A percentile compares a stretch with the other conserved stretches of the same genome.
Conservation (phyloP, 2,113 vertebrate species). For the Platysteira castanea region DNA sequence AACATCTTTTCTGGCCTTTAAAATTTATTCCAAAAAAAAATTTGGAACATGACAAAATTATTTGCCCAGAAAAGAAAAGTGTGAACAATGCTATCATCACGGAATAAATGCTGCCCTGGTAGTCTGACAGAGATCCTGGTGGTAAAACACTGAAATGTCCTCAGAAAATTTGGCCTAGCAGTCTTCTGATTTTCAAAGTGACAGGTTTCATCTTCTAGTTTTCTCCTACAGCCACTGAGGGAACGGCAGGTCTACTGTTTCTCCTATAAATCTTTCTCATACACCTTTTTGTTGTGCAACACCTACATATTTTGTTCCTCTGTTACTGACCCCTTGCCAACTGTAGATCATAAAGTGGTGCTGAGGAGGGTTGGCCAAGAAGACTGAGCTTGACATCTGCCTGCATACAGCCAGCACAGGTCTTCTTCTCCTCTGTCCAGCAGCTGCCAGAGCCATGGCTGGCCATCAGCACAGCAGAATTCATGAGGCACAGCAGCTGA, state of each 20-base stretch:
- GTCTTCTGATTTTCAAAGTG: not conserved
- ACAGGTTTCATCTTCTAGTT: not conserved
- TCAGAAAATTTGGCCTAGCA: not conserved
- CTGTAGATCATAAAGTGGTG: not conserved
- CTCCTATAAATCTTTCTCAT: not conserved
- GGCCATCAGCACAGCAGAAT: not conserved
- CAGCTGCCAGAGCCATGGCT: not conserved
- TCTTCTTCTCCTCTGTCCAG: not conserved
- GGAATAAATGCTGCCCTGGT: not conserved
- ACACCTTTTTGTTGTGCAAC: not conserved
- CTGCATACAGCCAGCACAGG: rapidly evolving
- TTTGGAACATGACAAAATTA: not conserved
- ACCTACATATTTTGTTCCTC: not conserved
- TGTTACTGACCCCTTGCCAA: not conserved
- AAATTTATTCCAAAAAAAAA: not conserved
- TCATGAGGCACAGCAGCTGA: not conserved
- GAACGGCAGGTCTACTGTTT: not conserved
- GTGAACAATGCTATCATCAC: not conserved
- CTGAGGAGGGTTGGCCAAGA: not conserved
- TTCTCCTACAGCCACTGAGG: not conserved
- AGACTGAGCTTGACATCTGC: not conserved
- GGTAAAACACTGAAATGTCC: not conserved
- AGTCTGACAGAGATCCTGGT: not conserved
- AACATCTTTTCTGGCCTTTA: not conserved
- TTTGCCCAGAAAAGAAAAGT: not conserved